These are phyloP conservation scores for Bradypodion ventrale DNA, from an alignment of 2,797 vertebrate genomes.

Conservation along the genomic window DNA sequence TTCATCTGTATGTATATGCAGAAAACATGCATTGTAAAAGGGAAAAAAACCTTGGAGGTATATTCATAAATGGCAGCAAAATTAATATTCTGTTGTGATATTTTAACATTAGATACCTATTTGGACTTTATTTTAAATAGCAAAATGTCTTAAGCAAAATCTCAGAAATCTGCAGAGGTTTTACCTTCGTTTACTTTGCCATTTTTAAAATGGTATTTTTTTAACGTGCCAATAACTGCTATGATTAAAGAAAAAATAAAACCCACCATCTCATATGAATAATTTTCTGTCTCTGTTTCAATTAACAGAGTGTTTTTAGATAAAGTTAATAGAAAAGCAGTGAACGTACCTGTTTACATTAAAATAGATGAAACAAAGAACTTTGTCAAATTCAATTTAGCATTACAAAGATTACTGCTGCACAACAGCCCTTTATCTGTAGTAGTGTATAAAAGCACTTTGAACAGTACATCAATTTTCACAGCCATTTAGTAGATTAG, in stretches of 20 bases:
- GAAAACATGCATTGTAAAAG: too few relatives aligned
- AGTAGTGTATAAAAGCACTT: slow-evolving; percentile 75
- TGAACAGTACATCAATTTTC: slow-evolving; percentile 80
- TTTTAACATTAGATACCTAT: neutral
- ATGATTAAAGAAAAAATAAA: neutral
- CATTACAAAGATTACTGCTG: slow-evolving; percentile 70
- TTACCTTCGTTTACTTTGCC: too few relatives aligned
- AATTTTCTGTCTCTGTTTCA: slow-evolving; percentile 53
- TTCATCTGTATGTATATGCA: too few relatives aligned
- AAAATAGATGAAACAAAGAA: slow-evolving; percentile 65
- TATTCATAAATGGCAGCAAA: neutral
- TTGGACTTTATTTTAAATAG: neutral
- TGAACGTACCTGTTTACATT: slow-evolving; percentile 61
- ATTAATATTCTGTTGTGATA: neutral
- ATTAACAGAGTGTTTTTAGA: slow-evolving; percentile 51
- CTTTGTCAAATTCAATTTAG: slow-evolving; percentile 74
- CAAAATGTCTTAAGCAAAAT: neutral
- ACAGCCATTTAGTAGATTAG: slow-evolving; percentile 83
- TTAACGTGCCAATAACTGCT: neutral
- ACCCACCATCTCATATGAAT: neutral
- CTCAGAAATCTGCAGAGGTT: neutral
- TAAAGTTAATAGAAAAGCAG: slow-evolving; percentile 62
- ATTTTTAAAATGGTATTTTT: neutral
- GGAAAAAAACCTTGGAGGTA: too few relatives aligned
- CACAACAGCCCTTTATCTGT: slow-evolving; percentile 72